Evolutionary conservation across 2,113 vertebrate species (phyloP).

Genomic region (Engystomops pustulosus): DNA sequence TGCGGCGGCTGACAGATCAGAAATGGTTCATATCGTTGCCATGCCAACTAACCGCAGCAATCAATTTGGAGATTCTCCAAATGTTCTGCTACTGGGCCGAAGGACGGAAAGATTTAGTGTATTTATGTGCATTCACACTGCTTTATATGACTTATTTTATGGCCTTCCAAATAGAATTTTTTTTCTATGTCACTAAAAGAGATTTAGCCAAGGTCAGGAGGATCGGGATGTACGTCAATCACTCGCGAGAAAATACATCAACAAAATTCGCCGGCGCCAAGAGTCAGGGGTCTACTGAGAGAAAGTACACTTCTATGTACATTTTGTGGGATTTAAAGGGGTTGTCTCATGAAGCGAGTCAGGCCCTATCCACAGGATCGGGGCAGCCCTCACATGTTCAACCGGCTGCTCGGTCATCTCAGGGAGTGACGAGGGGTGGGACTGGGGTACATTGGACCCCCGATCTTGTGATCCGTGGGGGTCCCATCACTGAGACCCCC

Average conservation of each 20-base stretch:
- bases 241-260: not conserved
- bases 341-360: too few species aligned
- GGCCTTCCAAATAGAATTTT: constrained; percentile 16
- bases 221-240: constrained; percentile 13
- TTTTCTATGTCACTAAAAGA: constrained; percentile 20
- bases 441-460: too few species aligned
- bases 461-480: too few species aligned
- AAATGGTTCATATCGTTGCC: constrained; percentile 51
- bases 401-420: too few species aligned
- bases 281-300: too few species aligned
- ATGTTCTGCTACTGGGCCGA: not conserved
- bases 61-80: constrained; percentile 27
- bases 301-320: too few species aligned
- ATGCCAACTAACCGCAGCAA: constrained; percentile 57
- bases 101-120: constrained; percentile 34
- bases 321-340: too few species aligned
- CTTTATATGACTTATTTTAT: constrained; percentile 47
- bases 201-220: constrained; percentile 40
- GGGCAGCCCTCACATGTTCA: too few species aligned
- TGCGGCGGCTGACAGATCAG: constrained; percentile 27
- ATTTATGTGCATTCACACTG: constrained; percentile 39
- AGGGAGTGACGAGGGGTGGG: too few species aligned
- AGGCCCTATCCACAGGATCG: too few species aligned
- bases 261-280: not conserved
- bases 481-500: too few species aligned